A percentile compares a stretch with the other conserved stretches of the same genome.
Conservation (phyloP, 2,113 vertebrate species). For the Pseudopipra pipra region DNA sequence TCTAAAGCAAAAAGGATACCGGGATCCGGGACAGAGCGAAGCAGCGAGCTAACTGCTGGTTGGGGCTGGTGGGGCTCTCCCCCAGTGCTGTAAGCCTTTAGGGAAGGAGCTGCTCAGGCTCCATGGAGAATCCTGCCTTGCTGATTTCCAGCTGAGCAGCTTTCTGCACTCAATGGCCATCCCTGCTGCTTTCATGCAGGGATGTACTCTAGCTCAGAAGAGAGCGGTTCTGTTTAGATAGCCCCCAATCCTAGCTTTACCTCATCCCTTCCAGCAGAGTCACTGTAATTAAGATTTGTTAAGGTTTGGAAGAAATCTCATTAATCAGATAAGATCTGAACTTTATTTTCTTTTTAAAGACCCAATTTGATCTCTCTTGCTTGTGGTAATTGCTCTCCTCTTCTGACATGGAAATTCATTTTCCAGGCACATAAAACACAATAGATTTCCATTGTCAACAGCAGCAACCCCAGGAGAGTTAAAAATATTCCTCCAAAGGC, state of each 20-base stretch:
- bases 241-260: conserved; percentile 62
- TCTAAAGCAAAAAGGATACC: not conserved
- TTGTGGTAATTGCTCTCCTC: conserved; percentile 67
- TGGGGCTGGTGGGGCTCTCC: not conserved
- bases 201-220: conserved; percentile 48
- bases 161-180: conserved; percentile 52
- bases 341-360: conserved; percentile 70
- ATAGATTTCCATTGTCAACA: conserved; percentile 63
- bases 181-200: conserved; percentile 63
- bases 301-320: conserved; percentile 68
- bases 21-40: rapidly evolving
- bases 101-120: conserved; percentile 53
- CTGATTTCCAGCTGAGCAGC: conserved; percentile 65
- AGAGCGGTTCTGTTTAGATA: conserved; percentile 62
- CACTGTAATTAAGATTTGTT: conserved; percentile 67
- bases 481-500: conserved; percentile 47
- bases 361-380: conserved; percentile 67
- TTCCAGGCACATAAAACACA: conserved; percentile 67
- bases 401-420: conserved; percentile 70
- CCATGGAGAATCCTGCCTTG: conserved; percentile 64
- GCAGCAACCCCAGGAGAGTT: conserved; percentile 43
- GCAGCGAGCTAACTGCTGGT: not conserved
- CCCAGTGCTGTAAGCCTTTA: not conserved
- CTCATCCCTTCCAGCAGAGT: conserved; percentile 63
- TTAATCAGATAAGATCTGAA: conserved; percentile 70